Evolutionary conservation across 23 tunicate genomes (phyloP), one percentile per base, ranked within the genome.

Genomic region (Ascidia mentula): DNA sequence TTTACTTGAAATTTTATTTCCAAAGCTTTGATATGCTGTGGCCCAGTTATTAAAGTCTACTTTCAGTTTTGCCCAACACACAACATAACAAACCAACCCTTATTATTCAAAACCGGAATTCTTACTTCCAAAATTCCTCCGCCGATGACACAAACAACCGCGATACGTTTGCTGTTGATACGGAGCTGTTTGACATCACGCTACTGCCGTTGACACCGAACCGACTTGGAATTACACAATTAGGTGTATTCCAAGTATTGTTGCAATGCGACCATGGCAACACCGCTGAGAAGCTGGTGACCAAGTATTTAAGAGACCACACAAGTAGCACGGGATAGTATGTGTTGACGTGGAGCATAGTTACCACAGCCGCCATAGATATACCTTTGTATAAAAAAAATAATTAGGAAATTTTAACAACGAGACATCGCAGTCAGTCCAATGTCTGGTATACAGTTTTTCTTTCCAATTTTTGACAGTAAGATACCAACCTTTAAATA

Each of bases 91-190:
- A n/a, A n/a, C n/a, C n/a, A n/a, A n/a, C n/a, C n/a, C n/a, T n/a
- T n/a, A n/a, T n/a, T n/a, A n/a, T n/a, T n/a, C n/a, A 53, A 5
- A 5, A 53, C 24, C 4, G 22, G 24, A 5, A 5, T 28, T 37
- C 82, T 78, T 78, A 72, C 89, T 40, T 72, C 76, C 82, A 78
- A 59, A 78, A 85, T 36, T 85, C 89, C 40, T 78, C 83, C 32
- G 72, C 79, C 40, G 89, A 42, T 13, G 89, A 78, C 46, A 65
- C 59, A n/a, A n/a, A n/a, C n/a, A n/a, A n/a, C n/a, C n/a, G n/a
- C 18, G 31, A 33, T 9, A 59, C n/a, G 32, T 34, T 35, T 4
- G 75, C 31, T 2, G 34, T 34, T 71, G 65, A 26, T 53, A 53
- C 65, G 65, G 75, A 20, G 38, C 38, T 71, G 40, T 71, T 71